Percentiles rank a stretch among this genome's conserved stretches.
These are phyloP conservation scores for Carettochelys insculpta DNA, from an alignment of 2,113 vertebrate genomes.

Conservation along the genomic window DNA sequence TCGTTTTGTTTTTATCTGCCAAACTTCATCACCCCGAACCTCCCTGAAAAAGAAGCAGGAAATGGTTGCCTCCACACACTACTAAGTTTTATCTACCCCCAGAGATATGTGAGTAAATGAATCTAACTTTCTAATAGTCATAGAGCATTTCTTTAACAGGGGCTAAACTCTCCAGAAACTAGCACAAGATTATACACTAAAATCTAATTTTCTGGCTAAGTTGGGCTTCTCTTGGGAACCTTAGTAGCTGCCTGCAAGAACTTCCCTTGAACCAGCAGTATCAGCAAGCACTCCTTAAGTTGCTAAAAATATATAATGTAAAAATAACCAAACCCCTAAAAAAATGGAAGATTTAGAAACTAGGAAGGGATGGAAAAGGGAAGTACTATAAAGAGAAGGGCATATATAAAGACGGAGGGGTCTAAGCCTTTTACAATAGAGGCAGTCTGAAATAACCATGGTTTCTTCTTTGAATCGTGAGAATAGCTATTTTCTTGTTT, in stretches of 20 bases:
- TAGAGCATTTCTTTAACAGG: constrained; percentile 48
- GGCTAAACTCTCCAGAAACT: constrained; percentile 28
- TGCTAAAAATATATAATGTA: constrained; percentile 56
- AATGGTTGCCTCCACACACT: constrained; percentile 15
- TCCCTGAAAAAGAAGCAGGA: constrained; percentile 51
- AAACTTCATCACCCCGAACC: constrained; percentile 21
- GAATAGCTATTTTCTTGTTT: constrained; percentile 84
- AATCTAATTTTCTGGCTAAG: constrained; percentile 57
- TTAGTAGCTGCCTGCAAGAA: constrained; percentile 32
- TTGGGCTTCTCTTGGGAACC: constrained; percentile 53
- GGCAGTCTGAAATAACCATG: constrained; percentile 72
- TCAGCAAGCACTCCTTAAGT: constrained; percentile 27
- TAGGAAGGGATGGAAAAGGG: constrained; percentile 61
- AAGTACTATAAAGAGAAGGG: constrained; percentile 51
- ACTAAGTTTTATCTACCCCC: not conserved
- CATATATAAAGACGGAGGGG: constrained; percentile 68
- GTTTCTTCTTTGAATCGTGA: constrained; percentile 76
- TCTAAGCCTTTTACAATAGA: constrained; percentile 78
- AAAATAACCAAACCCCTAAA: constrained; percentile 30
- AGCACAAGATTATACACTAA: constrained; percentile 22
- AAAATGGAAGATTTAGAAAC: constrained; percentile 53
- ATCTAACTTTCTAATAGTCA: constrained; percentile 21
- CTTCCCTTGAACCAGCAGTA: constrained; percentile 23
- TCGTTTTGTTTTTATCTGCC: constrained; percentile 44
- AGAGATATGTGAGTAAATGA: constrained; percentile 44